Conservation (phyloP, 2,888 invertebrate genomes). For the Leucozona laternaria region DNA sequence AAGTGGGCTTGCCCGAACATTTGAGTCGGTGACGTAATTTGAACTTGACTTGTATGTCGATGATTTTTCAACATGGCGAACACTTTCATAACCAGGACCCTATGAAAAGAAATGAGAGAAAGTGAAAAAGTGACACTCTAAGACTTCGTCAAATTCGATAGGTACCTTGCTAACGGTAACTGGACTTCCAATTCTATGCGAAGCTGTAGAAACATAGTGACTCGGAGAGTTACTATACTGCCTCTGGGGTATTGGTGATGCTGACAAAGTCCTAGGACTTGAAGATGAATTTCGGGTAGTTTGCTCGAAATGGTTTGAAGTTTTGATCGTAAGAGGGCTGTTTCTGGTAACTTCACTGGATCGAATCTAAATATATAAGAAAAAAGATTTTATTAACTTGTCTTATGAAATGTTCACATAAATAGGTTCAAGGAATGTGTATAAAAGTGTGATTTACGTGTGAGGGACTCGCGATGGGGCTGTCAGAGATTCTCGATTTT, state of each 20-base stretch:
- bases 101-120: not conserved
- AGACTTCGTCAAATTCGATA: not conserved
- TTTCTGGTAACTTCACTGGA: constrained; percentile 82
- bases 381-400: not conserved
- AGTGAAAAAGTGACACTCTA: not conserved
- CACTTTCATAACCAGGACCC: constrained; percentile 79
- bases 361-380: constrained; percentile 79
- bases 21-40: constrained; percentile 83
- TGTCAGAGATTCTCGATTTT: constrained; percentile 74
- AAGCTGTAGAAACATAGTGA: constrained; percentile 85
- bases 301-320: constrained; percentile 82
- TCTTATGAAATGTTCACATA: not conserved
- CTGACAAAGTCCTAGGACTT: constrained; percentile 82
- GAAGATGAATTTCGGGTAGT: constrained; percentile 80
- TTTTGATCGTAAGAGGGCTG: constrained; percentile 83
- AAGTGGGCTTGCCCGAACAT: constrained; percentile 85
- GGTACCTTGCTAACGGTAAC: constrained; percentile 78
- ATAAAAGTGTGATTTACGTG: constrained; percentile 80
- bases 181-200: constrained; percentile 83
- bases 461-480: constrained; percentile 83
- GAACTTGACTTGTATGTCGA: constrained; percentile 85
- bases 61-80: constrained; percentile 84
- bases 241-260: constrained; percentile 81
- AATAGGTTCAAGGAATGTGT: constrained; percentile 47
- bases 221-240: constrained; percentile 85